These are phyloP conservation scores for Anthonomus grandis DNA, from an alignment of 1,140 invertebrate species.

Conservation along the genomic window DNA sequence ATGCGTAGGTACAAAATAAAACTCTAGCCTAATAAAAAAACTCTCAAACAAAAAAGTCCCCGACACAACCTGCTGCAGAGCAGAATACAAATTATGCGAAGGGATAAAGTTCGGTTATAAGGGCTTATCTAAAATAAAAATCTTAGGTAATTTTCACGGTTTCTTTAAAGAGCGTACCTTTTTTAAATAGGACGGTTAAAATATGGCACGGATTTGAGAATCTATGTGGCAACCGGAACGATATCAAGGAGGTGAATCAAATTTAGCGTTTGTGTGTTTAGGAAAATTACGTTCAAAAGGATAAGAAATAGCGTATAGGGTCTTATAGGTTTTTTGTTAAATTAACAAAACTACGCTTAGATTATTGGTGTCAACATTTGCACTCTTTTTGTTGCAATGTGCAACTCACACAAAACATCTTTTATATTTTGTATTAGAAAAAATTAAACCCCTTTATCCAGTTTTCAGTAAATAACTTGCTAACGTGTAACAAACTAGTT, in stretches of 20 bases:
- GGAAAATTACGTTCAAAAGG: neutral
- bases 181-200: constrained; percentile 1
- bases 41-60: constrained; percentile 22
- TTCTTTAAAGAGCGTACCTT: constrained; percentile 9
- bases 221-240: constrained; percentile 4
- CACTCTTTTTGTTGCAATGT: no score
- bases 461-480: no score
- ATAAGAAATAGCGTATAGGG: neutral
- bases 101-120: constrained; percentile 17
- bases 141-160: constrained; percentile 22
- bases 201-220: neutral
- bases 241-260: no score
- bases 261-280: no score
- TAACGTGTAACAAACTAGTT: no score
- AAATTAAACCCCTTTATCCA: no score
- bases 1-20: constrained; percentile 7
- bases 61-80: constrained; percentile 16
- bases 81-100: constrained; percentile 23
- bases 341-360: no score
- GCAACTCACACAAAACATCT: no score
- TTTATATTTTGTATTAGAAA: no score
- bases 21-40: constrained; percentile 23
- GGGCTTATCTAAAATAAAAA: constrained; percentile 23
- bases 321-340: no score
- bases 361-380: no score